These are phyloP conservation scores for Lasioglossum leucozonium DNA, from an alignment of 2,888 invertebrate genomes.

Conservation along the genomic window DNA sequence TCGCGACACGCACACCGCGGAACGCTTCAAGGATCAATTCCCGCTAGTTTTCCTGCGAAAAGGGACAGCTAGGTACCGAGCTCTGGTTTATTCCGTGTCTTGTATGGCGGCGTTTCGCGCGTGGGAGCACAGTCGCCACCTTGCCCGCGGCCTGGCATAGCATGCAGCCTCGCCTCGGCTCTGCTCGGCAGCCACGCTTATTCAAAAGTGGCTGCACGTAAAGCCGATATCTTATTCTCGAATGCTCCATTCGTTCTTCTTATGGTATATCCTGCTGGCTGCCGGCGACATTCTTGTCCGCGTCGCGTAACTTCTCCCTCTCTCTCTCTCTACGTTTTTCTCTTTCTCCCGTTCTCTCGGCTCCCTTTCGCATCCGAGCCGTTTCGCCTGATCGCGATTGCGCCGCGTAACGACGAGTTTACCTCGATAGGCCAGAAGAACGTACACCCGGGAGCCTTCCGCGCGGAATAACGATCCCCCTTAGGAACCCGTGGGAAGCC, in stretches of 20 bases:
- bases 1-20: background rate
- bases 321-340: background rate
- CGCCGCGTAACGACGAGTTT: slow-evolving; percentile 59
- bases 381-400: slow-evolving; percentile 55
- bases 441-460: slow-evolving; percentile 27
- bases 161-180: slow-evolving; percentile 23
- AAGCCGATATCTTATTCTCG: slow-evolving; percentile 84
- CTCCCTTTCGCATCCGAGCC: slow-evolving; percentile 41
- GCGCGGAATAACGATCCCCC: slow-evolving; percentile 55
- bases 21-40: background rate
- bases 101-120: slow-evolving; percentile 54
- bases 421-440: slow-evolving; percentile 50
- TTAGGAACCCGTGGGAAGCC: slow-evolving; percentile 44
- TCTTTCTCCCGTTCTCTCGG: background rate
- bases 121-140: slow-evolving; percentile 70
- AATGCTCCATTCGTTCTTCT: slow-evolving; percentile 83
- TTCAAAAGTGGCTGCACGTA: slow-evolving; percentile 77
- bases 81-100: slow-evolving; percentile 46
- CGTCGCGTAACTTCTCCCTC: slow-evolving; percentile 79
- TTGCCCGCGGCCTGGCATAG: slow-evolving; percentile 63
- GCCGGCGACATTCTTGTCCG: slow-evolving; percentile 81
- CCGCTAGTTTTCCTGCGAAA: background rate
- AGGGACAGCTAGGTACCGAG: background rate
- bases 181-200: slow-evolving; percentile 56
- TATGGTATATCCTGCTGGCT: slow-evolving; percentile 76